Conservation (phyloP, 2,888 invertebrate species). For the Pheosia gnoma region DNA sequence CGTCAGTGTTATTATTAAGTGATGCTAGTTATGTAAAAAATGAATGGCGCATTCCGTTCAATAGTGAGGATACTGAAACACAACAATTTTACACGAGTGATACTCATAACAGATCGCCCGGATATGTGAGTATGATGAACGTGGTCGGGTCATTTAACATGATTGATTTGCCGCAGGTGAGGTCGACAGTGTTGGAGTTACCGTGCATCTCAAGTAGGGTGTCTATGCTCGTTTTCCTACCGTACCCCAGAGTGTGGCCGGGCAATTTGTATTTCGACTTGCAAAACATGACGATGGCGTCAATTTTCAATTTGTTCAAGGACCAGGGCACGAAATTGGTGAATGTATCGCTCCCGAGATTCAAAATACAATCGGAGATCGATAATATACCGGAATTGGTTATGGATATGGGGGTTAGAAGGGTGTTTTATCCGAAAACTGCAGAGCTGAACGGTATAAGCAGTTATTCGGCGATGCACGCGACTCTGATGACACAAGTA, state of each 20-base stretch:
- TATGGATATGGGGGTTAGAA: slow-evolving; percentile 64
- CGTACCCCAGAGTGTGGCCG: slow-evolving; percentile 38
- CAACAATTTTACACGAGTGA: slow-evolving; percentile 49
- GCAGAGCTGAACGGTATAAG: slow-evolving; percentile 60
- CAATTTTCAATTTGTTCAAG: slow-evolving; percentile 55
- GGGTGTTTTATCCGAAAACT: slow-evolving; percentile 57
- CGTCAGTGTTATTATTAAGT: slow-evolving; percentile 51
- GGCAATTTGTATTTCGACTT: slow-evolving; percentile 56
- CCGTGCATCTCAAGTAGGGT: slow-evolving; percentile 47
- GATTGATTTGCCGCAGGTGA: slow-evolving; percentile 46
- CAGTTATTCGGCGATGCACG: slow-evolving; percentile 48
- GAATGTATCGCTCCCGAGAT: slow-evolving; percentile 60
- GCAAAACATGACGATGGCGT: slow-evolving; percentile 47
- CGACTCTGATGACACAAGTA: slow-evolving; percentile 61
- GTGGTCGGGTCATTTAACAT: slow-evolving; percentile 55
- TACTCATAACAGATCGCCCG: slow-evolving; percentile 17
- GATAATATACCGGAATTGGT: slow-evolving; percentile 62
- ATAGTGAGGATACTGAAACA: slow-evolving; percentile 40
- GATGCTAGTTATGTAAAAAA: slow-evolving; percentile 60
- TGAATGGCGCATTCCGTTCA: slow-evolving; percentile 60
- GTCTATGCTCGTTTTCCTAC: slow-evolving; percentile 62
- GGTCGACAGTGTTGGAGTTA: slow-evolving; percentile 58
- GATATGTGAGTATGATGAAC: slow-evolving; percentile 65
- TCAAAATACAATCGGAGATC: slow-evolving; percentile 52
- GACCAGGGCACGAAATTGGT: slow-evolving; percentile 40